Base-by-base conservation (phyloP, 2,888 invertebrate species). In the Hartigia nigra region DNA sequence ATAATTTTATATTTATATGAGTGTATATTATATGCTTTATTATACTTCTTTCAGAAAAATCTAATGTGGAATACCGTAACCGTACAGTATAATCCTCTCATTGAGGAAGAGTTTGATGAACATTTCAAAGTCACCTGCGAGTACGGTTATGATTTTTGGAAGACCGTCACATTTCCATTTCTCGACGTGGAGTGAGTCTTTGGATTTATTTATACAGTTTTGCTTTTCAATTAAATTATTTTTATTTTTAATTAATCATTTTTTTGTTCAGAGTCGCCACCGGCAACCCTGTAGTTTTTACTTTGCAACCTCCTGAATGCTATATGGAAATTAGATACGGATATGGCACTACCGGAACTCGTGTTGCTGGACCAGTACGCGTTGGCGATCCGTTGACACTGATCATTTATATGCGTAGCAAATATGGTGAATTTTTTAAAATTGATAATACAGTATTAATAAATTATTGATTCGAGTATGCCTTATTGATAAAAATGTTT, bases 31-130 rank as follows among this genome's bases (percentile, higher is more conserved):
- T 55, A 74, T 77, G 36, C n/a, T 70, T 78, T 12, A 78, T 55
- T 55, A 5, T 23, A 23, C 14, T 55, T 55, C 55, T 88, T 90
- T 74, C 93, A 96, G 96, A 96, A 98, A 94, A 98, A 98, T 91
- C 95, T 98, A 87, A 98, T 98, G 98, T 98, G 98, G 98, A 98
- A 98, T 91, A 98, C 98, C 0, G 96, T 98, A 77, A 98, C 98
- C 4, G 97, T 98, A 77, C 98, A 98, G 91, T 98, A 98, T 92
- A 98, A 98, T 92, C 95, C 97, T 0, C 92, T 98, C 84, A 98
- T 98, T 79, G 98, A 98, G 90, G 98, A 98, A 90, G 98, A 98
- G 91, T 95, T 96, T 92, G 98, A 98, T 91, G 98, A 98, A 87
- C 98, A 98, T 90, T 98, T 98, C 92, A 98, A 98, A 92, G 98